Evolutionary conservation across 2,113 vertebrate species (phyloP), one percentile per base, ranked within the genome.

Genomic region (Lontra canadensis): DNA sequence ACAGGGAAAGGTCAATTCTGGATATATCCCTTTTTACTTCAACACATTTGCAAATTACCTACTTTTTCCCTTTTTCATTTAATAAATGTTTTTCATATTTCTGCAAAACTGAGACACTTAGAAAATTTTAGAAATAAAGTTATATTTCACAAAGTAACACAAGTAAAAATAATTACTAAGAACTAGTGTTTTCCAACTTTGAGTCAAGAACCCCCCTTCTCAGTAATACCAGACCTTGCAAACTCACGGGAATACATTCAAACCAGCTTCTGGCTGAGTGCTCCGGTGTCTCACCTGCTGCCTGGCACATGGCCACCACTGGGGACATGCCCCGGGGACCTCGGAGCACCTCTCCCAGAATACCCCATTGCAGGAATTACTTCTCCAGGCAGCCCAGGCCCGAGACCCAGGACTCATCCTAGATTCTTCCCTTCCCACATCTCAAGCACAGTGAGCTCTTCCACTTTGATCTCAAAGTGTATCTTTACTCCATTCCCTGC

Each of bases 111-210:
- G 15, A 79, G 49, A 67, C 21, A 67, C 31, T 63, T 91, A 67
- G 31, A 74, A 83, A 61, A 88, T n/a, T 79, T 79, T 57, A 82
- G 42, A 78, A 94, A 76, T 34, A 63, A 23, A 29, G 31, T 69
- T 86, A 73, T 29, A 59, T 44, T 44, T 55, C 52, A 76, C 39
- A 69, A 63, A 79, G 17, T 25, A 88, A 96, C 25, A 39, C 2
- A 71, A 85, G 57, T 44, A 85, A 91, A 85, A 57, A 23, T 39
- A 78, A 86, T 55, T 52, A 95, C 36, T 73, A 85, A 81, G 67
- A 61, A 34, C n/a, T 11, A 34, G 12, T 42, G 4, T 59, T 88
- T 92, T 76, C 78, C 31, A 18, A 34, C 1, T 57, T 52, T 31
- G 36, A 52, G 31, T 52, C 36, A 61, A 80, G n/a, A 74, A 7